Evolutionary conservation across 2,888 invertebrate genomes (phyloP).

Genomic region (Meganola albula): DNA sequence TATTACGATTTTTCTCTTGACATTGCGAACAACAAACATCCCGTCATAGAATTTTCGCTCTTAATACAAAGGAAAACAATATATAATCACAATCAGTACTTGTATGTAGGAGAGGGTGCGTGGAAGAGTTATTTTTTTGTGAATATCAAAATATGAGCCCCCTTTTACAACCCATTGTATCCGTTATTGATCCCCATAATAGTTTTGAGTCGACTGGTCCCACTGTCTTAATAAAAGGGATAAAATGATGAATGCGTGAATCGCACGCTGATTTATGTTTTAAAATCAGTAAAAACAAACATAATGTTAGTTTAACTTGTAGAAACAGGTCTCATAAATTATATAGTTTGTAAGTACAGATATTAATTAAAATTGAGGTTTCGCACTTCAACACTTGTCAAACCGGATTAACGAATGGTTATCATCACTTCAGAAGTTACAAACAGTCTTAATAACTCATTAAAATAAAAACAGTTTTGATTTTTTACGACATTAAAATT

Average conservation of each 20-base stretch:
- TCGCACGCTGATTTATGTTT: constrained; percentile 33
- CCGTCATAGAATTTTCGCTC: constrained; percentile 49
- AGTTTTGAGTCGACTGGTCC: constrained; percentile 68
- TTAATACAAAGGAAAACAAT: constrained; percentile 43
- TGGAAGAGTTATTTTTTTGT: constrained; percentile 73
- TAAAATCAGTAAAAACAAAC: constrained; percentile 18
- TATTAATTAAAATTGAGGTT: constrained; percentile 27
- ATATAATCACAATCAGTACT: constrained; percentile 32
- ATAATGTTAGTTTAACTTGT: constrained; percentile 18
- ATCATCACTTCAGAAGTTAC: constrained; percentile 7
- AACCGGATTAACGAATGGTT: constrained; percentile 28
- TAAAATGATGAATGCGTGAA: constrained; percentile 48
- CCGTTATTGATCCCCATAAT: constrained; percentile 74
- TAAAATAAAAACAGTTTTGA: neutral
- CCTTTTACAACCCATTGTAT: constrained; percentile 75
- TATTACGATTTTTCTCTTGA: constrained; percentile 48
- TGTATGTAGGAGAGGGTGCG: constrained; percentile 39
- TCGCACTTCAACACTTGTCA: constrained; percentile 27
- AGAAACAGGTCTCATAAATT: constrained; percentile 21
- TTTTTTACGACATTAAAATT: no score
- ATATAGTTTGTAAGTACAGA: constrained; percentile 20
- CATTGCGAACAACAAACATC: constrained; percentile 58
- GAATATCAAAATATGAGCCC: constrained; percentile 77
- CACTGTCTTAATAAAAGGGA: constrained; percentile 67
- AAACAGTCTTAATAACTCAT: constrained; percentile 1